Evolutionary conservation across 2,888 invertebrate species (phyloP).

Genomic region (Prosopocoilus inquinatus): DNA sequence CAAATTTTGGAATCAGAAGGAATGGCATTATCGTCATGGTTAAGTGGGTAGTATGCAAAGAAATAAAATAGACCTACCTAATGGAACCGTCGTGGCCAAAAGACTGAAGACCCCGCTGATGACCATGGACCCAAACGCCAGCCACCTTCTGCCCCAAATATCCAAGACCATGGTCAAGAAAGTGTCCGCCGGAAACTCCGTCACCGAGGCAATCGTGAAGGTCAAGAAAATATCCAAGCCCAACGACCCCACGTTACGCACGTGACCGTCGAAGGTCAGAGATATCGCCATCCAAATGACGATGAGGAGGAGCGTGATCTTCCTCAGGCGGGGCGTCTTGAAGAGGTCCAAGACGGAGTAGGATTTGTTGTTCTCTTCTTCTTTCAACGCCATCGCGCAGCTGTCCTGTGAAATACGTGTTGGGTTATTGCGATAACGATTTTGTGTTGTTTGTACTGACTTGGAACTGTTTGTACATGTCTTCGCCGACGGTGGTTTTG

Average conservation of each 20-base stretch:
- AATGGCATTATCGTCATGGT: slow-evolving; percentile 75
- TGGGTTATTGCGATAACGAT: not conserved
- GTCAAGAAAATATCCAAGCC: slow-evolving; percentile 79
- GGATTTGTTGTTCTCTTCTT: slow-evolving; percentile 66
- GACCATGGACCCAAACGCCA: slow-evolving; percentile 80
- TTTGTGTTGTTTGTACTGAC: slow-evolving; percentile 55
- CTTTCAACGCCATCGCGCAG: slow-evolving; percentile 66
- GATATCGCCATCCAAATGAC: slow-evolving; percentile 90
- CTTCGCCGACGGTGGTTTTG: slow-evolving; percentile 69
- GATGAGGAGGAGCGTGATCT: slow-evolving; percentile 74
- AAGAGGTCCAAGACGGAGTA: slow-evolving; percentile 83
- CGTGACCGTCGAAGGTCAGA: slow-evolving; percentile 84
- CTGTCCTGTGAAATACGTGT: slow-evolving; percentile 55
- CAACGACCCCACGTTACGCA: slow-evolving; percentile 80
- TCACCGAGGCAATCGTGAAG: slow-evolving; percentile 79
- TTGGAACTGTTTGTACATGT: slow-evolving; percentile 71
- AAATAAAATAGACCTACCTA: slow-evolving; percentile 56
- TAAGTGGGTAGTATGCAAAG: no score
- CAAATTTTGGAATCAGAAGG: slow-evolving; percentile 78
- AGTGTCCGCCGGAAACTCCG: slow-evolving; percentile 82
- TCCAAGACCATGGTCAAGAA: slow-evolving; percentile 75
- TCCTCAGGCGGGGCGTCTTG: slow-evolving; percentile 71
- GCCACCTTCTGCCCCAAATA: slow-evolving; percentile 81
- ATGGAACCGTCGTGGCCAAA: slow-evolving; percentile 71
- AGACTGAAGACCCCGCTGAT: slow-evolving; percentile 79